Conservation (phyloP, 2,888 invertebrate genomes). For the Thysanoteuthis rhombus region DNA sequence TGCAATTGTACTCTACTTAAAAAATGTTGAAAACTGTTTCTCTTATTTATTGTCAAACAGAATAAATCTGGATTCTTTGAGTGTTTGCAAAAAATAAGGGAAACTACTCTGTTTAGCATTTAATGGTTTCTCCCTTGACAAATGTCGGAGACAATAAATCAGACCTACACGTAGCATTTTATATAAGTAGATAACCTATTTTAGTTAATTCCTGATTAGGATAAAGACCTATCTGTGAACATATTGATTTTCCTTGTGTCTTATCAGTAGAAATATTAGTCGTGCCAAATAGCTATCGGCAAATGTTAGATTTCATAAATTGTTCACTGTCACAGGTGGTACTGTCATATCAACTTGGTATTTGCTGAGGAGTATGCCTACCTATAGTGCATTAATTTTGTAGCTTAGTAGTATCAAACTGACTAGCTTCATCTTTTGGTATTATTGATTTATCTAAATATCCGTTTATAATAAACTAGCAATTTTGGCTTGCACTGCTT, state of each 20-base stretch:
- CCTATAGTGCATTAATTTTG: not conserved
- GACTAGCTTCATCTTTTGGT: not conserved
- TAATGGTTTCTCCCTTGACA: too few species aligned
- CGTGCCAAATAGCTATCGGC: not conserved
- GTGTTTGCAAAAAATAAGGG: too few species aligned
- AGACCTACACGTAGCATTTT: too few species aligned
- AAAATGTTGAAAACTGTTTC: too few species aligned
- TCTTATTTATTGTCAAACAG: too few species aligned
- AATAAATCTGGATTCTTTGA: too few species aligned
- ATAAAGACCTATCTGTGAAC: not conserved
- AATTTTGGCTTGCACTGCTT: not conserved
- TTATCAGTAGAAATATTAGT: not conserved
- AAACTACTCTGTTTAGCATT: too few species aligned
- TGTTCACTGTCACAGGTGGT: not conserved
- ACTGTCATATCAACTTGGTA: not conserved
- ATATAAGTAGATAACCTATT: not conserved
- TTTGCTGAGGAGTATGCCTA: not conserved
- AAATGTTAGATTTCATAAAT: not conserved
- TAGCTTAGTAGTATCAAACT: not conserved
- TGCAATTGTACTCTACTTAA: too few species aligned
- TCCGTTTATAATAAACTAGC: not conserved
- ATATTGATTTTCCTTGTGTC: not conserved
- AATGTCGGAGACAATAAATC: too few species aligned
- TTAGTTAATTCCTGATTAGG: not conserved
- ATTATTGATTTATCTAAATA: not conserved